A percentile compares a stretch with the other conserved stretches of the same genome.
These are phyloP conservation scores for Netelia virgata DNA, from an alignment of 2,888 invertebrate species.

Conservation along the genomic window DNA sequence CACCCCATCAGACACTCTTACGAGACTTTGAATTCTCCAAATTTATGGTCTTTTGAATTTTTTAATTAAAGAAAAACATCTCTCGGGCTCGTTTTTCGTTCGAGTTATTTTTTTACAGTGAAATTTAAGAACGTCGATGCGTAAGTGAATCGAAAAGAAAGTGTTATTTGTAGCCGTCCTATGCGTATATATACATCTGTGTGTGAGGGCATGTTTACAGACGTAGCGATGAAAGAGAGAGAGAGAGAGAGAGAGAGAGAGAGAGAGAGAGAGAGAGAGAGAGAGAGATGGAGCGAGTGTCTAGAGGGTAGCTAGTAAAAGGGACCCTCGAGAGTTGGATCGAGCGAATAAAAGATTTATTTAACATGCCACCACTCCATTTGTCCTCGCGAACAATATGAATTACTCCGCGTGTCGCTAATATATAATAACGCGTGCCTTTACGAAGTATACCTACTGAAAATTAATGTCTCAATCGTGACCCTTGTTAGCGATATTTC, in stretches of 20 bases:
- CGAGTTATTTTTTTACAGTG: too few relatives aligned
- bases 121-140: too few relatives aligned
- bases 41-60: too few relatives aligned
- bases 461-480: too few relatives aligned
- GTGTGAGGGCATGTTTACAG: background rate
- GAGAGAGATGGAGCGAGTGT: background rate
- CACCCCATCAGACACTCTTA: background rate
- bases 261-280: background rate
- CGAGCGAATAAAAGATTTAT: slow-evolving; percentile 41
- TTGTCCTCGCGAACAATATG: background rate
- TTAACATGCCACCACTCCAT: slow-evolving; percentile 9
- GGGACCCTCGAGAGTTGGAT: slow-evolving; percentile 19
- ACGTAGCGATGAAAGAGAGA: background rate
- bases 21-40: too few relatives aligned
- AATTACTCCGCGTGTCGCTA: slow-evolving; percentile 1
- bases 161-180: background rate
- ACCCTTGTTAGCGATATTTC: too few relatives aligned
- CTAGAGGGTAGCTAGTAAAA: background rate
- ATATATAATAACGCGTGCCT: background rate
- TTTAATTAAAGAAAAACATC: too few relatives aligned
- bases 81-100: too few relatives aligned
- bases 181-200: background rate
- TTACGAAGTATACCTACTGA: too few relatives aligned
- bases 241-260: background rate
- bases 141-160: too few relatives aligned